Evolutionary conservation across 2,888 invertebrate species (phyloP), one percentile per base, ranked within the genome.

Genomic region (Metalampra italica): DNA sequence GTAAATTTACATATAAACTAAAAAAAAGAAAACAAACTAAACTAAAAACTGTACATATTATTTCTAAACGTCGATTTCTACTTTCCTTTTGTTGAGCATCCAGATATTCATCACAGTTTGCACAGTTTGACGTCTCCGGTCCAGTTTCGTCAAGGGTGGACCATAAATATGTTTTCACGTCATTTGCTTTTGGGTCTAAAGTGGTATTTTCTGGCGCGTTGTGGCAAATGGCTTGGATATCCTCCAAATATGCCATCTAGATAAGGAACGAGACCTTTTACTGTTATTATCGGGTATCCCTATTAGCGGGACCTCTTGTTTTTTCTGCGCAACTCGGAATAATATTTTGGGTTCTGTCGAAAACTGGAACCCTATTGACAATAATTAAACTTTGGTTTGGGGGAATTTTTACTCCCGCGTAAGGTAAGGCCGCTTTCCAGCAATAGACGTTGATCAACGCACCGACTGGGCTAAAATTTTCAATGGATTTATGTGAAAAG

Each of bases 171-270:
- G 71, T 75, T 81, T 82, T 78, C 78, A 80, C 77, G 64, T 85
- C 82, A 85, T 85, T 85, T 82, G 73, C 75, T 77, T 72, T 71
- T 57, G 75, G 76, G 75, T 75, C 73, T 73, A 75, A 49, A 49
- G 49, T 49, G 49, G 77, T 74, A 68, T 76, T 22, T 76, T 78
- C 71, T 74, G 74, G 72, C 73, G 76, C 76, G 71, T 75, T 70
- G 76, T 74, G 75, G 78, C 73, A 78, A 84, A 85, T 84, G 82
- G 80, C 66, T 82, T 82, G 85, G 84, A 84, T 75, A 74, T 75
- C 69, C 71, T 81, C 80, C 83, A 82, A 84, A 82, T 83, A 78
- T 78, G 76, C 78, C 78, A 79, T 80, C 81, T 67, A 79, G 81
- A 82, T 83, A 82, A 81, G 73, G 75, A 71, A 78, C 64, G 76